Evolutionary conservation across 1,140 invertebrate species (phyloP), one percentile per base, ranked within the genome.

Genomic region (Drosophila sp.): DNA sequence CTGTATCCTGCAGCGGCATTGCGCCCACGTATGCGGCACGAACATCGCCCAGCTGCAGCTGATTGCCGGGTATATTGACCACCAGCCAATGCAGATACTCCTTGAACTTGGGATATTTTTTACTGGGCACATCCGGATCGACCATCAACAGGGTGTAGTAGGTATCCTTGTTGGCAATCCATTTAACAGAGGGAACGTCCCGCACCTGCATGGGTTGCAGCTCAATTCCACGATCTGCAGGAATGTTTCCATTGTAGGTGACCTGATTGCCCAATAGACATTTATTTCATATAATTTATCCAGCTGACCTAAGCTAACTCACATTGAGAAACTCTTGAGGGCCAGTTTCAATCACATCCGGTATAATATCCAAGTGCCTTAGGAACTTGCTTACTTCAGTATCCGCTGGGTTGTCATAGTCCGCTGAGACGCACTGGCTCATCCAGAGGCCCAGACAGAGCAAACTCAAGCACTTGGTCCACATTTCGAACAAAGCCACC

Each of bases 11-110:
- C 7, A 97, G 96, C 0, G 97, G 97, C 14, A 96, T 97, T 46
- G 97, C 94, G 13, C 97, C 97, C 67, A 98, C 92, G 91, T 98
- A 99, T 2, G 94, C 95, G 0, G 95, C 95, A 97, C 98, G 92
- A 27, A 93, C 93, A 71, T 97, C 96, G n/a, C 97, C 98, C 54
- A 94, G 92, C 0, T 79, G 70, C 0, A 98, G 89, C 29, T 96
- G 93, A 69, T 93, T 93, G 16, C 96, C 97, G 3, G 97, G 97
- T 87, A 99, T 97, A 89, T 99, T 99, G 0, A 94, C 96, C 0
- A 99, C 95, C 7, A 98, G 91, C 97, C 97, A 99, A 91, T 98
- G 98, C 81, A 97, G 95, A 94, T 95, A 97, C 93, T 98, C 97
- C 14, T 97, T 93, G 78, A 94, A 95, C 36, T 94, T 95, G 0